phyloP scores from a whole-genome alignment of 2,113 vertebrate species.

The Anas platyrhynchos region DNA sequence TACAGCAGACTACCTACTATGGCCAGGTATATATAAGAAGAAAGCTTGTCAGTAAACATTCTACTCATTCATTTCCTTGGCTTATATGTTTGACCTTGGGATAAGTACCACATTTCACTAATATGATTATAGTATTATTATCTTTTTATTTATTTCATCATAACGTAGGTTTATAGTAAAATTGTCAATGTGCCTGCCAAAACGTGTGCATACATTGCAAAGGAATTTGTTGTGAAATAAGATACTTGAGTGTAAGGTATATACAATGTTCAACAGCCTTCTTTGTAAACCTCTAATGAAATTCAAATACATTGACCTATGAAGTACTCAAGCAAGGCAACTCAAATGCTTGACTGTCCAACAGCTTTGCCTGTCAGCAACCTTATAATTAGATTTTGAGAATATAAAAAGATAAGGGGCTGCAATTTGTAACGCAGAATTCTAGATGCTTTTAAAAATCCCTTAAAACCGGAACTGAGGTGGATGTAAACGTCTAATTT shows the following conservation, averaged over 20 bases:
- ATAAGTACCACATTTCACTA: neutral
- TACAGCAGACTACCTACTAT: neutral
- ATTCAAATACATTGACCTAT: neutral
- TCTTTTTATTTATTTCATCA: neutral
- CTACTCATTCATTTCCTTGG: neutral
- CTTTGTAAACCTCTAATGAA: neutral
- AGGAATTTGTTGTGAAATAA: neutral
- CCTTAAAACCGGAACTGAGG: neutral
- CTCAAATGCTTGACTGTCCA: neutral
- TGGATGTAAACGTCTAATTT: neutral
- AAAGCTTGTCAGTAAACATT: neutral
- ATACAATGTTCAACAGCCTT: neutral
- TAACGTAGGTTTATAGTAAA: neutral
- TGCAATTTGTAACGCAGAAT: neutral
- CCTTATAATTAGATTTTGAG: neutral
- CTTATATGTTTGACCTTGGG: conserved; percentile 5
- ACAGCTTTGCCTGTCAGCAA: neutral
- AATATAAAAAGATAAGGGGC: neutral
- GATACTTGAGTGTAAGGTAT: neutral
- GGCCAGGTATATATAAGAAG: neutral
- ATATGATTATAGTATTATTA: neutral
- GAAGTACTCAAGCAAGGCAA: too few relatives aligned
- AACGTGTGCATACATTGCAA: neutral
- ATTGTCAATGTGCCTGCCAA: neutral
- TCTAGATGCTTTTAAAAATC: neutral